phyloP scores from a whole-genome alignment of 30 jellyfish, hydroid and myxozoan species.

The Nemopilema nomurai region DNA sequence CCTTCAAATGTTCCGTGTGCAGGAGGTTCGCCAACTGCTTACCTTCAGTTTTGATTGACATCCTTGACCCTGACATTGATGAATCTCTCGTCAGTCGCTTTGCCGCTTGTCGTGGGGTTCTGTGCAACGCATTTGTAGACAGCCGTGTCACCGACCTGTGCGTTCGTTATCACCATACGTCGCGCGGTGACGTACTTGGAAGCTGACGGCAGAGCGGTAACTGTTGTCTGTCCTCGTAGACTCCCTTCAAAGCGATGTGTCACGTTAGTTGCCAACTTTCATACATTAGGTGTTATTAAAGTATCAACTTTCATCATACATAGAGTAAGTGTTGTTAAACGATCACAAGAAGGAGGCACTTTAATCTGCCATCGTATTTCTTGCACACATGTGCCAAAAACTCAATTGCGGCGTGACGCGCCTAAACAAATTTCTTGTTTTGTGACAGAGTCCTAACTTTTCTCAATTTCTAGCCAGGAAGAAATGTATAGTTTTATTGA shows the following conservation, averaged over 20 bases:
- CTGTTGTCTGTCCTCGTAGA: slow-evolving; percentile 30
- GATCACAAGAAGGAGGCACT: too few species aligned
- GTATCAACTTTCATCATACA: too few species aligned
- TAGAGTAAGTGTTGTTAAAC: too few species aligned
- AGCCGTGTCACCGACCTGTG: slow-evolving; percentile 51
- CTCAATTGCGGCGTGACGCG: too few species aligned
- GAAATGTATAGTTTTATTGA: too few species aligned
- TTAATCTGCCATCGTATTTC: too few species aligned
- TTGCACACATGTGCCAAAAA: too few species aligned
- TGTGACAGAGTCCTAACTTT: too few species aligned
- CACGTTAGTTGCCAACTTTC: background rate
- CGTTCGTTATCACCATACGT: slow-evolving; percentile 41
- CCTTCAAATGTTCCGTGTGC: too few species aligned
- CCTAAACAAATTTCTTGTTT: too few species aligned
- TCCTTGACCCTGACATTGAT: slow-evolving; percentile 24
- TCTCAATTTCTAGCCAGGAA: too few species aligned
- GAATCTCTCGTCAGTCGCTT: slow-evolving; percentile 43
- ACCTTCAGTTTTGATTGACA: background rate
- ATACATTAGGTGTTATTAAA: background rate
- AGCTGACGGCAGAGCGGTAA: slow-evolving; percentile 17
- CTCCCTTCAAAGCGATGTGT: background rate
- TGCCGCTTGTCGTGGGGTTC: slow-evolving; percentile 24
- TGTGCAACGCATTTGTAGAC: slow-evolving; percentile 43
- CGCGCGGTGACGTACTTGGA: slow-evolving; percentile 27
- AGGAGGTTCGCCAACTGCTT: too few species aligned